These are phyloP conservation scores for Megaceryle maxima DNA, from an alignment of 2,113 vertebrate species.

Conservation along the genomic window DNA sequence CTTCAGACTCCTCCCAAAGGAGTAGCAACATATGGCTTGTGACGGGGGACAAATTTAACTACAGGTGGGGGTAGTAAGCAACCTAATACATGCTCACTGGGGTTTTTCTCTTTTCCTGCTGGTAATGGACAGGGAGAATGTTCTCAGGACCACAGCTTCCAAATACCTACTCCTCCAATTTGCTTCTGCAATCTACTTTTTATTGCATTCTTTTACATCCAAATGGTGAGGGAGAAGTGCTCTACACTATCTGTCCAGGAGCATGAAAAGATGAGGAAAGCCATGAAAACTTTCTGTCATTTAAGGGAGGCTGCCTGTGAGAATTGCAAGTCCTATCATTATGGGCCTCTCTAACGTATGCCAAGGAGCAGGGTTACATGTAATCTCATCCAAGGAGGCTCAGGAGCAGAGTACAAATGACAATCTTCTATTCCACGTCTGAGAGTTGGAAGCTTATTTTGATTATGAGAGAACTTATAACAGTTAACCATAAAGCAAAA, in stretches of 20 bases:
- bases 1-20: neutral
- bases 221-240: neutral
- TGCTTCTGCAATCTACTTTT: neutral
- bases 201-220: neutral
- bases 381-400: neutral
- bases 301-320: neutral
- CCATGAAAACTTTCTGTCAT: neutral
- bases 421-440: neutral
- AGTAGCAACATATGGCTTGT: neutral
- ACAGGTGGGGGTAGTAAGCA: neutral
- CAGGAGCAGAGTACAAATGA: neutral
- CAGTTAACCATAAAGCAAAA: neutral
- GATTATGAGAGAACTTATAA: neutral
- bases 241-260: neutral
- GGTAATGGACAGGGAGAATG: neutral
- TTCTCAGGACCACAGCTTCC: neutral
- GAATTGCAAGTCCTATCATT: neutral
- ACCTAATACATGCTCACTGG: fast-evolving
- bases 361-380: neutral
- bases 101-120: neutral
- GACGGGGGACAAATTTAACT: neutral
- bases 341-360: neutral
- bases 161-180: neutral
- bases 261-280: neutral
- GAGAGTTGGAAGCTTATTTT: neutral